A percentile compares a stretch with the other conserved stretches of the same genome.
Evolutionary conservation across 2,113 vertebrate genomes (phyloP).

Genomic region (Lycocorax pyrrhopterus): DNA sequence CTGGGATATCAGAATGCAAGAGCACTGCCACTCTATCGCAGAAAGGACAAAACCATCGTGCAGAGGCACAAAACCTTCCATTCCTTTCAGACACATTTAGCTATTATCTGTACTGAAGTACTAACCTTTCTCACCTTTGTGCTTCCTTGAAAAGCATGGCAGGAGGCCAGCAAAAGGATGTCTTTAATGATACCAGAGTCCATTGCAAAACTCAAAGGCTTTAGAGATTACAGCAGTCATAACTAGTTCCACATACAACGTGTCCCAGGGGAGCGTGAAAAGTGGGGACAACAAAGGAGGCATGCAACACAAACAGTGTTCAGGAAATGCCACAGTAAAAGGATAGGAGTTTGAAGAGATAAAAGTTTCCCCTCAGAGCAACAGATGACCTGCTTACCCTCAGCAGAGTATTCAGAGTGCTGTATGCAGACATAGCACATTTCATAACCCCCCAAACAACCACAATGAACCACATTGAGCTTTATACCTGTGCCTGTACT

Average conservation of each 20-base stretch:
- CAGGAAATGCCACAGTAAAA: neutral
- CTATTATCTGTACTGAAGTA: slow-evolving; percentile 19
- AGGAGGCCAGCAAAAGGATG: neutral
- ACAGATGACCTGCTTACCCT: neutral
- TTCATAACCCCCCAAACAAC: neutral
- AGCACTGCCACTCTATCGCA: neutral
- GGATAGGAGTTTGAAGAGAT: neutral
- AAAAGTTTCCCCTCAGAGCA: neutral
- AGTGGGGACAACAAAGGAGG: neutral
- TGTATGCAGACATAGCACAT: neutral
- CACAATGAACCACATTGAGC: neutral
- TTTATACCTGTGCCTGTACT: neutral
- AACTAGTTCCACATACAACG: neutral
- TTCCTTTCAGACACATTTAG: slow-evolving; percentile 33
- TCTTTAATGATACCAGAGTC: slow-evolving; percentile 16
- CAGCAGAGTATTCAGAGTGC: neutral
- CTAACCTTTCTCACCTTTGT: slow-evolving; percentile 44
- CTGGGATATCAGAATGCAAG: neutral
- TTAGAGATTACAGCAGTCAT: neutral
- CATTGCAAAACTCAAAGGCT: slow-evolving; percentile 6
- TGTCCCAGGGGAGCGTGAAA: neutral
- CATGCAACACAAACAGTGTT: neutral
- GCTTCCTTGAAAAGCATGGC: slow-evolving; percentile 16
- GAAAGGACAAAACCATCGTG: slow-evolving; percentile 22
- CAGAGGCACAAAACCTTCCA: slow-evolving; percentile 4